Conservation (phyloP, 1,140 invertebrate genomes). For the Brachionus sp. region DNA sequence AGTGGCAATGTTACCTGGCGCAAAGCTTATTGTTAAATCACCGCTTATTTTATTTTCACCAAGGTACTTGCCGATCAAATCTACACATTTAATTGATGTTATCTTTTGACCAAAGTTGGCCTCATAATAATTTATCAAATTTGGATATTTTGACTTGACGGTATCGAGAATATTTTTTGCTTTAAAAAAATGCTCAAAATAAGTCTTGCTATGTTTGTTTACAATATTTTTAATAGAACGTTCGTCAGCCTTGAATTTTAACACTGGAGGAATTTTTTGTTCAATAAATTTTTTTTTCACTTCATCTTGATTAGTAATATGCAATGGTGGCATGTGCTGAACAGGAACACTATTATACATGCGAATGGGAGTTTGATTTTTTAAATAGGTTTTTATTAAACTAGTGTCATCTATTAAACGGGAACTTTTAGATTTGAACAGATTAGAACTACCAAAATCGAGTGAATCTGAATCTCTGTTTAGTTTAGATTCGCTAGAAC, state of each 20-base stretch:
- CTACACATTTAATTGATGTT: background rate
- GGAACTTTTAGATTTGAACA: constrained; percentile 17
- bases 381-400: background rate
- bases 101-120: constrained; percentile 30
- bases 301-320: constrained; percentile 44
- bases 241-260: constrained; percentile 37
- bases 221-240: background rate
- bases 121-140: constrained; percentile 18
- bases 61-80: constrained; percentile 9
- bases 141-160: constrained; percentile 11
- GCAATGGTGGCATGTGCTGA: constrained; percentile 34
- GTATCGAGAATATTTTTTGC: constrained; percentile 33
- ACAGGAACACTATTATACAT: constrained; percentile 11
- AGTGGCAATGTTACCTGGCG: no score
- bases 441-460: background rate
- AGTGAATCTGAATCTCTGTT: background rate
- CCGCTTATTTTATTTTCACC: constrained; percentile 35
- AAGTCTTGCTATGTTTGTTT: constrained; percentile 28
- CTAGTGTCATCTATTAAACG: background rate
- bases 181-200: constrained; percentile 36
- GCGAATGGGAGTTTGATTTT: constrained; percentile 40
- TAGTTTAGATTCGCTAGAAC: constrained; percentile 3
- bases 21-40: constrained; percentile 24
- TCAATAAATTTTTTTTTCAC: constrained; percentile 39
- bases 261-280: constrained; percentile 11